Evolutionary conservation across 2,113 vertebrate species (phyloP).

Genomic region (Callocephalon fimbriatum): DNA sequence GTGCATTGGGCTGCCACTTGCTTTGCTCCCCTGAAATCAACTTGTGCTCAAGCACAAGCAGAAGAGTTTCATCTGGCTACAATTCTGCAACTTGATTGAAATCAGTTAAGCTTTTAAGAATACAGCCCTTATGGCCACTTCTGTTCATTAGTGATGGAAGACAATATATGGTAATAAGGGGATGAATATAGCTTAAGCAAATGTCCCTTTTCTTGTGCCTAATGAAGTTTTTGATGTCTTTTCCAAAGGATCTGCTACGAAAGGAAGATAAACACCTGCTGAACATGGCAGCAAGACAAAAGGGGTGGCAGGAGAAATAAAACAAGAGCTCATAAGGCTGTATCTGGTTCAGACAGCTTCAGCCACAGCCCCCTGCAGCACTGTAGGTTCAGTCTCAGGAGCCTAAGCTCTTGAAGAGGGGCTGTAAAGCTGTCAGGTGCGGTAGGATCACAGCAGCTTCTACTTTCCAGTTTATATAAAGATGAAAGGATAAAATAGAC

Average conservation of each 20-base stretch:
- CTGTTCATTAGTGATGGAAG: neutral
- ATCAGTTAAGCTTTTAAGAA: neutral
- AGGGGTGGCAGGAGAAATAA: neutral
- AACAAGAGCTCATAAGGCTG: neutral
- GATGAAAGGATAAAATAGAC: conserved; percentile 3
- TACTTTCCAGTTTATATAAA: neutral
- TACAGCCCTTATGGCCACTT: neutral
- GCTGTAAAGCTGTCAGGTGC: neutral
- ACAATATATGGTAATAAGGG: neutral
- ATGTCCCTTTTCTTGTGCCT: neutral
- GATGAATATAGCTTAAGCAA: neutral
- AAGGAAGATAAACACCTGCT: conserved; percentile 10
- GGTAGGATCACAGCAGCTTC: neutral
- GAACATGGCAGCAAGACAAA: neutral
- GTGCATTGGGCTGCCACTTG: rapidly evolving
- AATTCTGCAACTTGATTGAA: neutral
- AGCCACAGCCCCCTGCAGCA: neutral
- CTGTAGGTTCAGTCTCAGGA: neutral
- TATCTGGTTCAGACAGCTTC: neutral
- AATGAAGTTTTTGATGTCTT: neutral
- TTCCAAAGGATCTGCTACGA: neutral
- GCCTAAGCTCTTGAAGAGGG: neutral
- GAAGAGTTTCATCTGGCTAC: neutral
- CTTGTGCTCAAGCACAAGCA: neutral
- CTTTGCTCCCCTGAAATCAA: neutral